phyloP scores from a whole-genome alignment of 2,888 invertebrate genomes.

The Elysia crispata region DNA sequence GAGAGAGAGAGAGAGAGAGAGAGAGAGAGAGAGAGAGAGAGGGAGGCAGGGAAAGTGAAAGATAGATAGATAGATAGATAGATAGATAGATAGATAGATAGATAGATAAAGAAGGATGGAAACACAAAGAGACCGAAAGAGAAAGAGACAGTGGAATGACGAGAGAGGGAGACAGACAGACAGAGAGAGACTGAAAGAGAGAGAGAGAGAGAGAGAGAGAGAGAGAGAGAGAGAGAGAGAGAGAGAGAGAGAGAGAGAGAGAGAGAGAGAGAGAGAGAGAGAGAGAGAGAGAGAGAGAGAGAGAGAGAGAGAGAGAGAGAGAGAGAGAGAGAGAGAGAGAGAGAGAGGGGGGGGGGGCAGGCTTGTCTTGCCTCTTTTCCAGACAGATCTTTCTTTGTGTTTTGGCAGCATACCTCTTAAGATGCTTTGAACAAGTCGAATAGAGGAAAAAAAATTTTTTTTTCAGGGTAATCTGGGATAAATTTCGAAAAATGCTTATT shows the following conservation, averaged over 20 bases:
- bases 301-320: constrained; percentile 1
- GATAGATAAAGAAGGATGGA: constrained; percentile 20
- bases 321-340: constrained; percentile 6
- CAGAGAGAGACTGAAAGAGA: not conserved
- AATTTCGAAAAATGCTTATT: no score
- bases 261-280: constrained; percentile 18
- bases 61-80: no score
- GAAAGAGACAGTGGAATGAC: not conserved
- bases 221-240: not conserved
- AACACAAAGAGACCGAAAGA: not conserved
- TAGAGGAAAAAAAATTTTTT: no score
- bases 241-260: constrained; percentile 27
- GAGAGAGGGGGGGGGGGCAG: not conserved
- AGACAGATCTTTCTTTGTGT: no score
- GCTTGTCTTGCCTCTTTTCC: no score
- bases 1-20: no score
- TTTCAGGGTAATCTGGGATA: no score
- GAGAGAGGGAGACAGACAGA: not conserved
- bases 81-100: not conserved
- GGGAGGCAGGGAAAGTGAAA: no score
- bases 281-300: constrained; percentile 32
- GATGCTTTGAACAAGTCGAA: no score
- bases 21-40: no score
- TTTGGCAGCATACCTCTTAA: no score
- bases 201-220: not conserved